A percentile compares a stretch with the other conserved stretches of the same genome.
Evolutionary conservation across 2,797 vertebrate genomes (phyloP).

Genomic region (Hybognathus amarus): DNA sequence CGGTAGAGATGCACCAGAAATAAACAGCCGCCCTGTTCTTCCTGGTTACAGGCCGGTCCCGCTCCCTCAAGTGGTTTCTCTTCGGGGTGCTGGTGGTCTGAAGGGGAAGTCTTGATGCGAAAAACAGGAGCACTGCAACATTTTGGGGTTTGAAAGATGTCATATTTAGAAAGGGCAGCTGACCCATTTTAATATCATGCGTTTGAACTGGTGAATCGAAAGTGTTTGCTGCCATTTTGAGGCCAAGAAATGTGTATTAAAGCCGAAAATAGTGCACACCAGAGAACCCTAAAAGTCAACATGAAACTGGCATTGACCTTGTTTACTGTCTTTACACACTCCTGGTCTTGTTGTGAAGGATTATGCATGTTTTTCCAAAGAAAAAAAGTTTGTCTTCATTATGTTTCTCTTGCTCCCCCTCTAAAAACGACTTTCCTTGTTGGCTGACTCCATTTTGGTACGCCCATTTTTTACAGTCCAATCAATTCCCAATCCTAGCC

Average conservation of each 20-base stretch:
- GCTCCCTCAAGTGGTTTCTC: constrained; percentile 76
- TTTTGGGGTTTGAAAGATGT: constrained; percentile 29
- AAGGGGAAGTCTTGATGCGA: constrained; percentile 23
- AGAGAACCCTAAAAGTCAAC: constrained; percentile 3
- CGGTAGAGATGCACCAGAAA: constrained; percentile 80
- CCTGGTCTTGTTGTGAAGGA: neutral
- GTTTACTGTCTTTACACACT: neutral
- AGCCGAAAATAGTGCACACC: neutral
- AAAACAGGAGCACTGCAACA: constrained; percentile 10
- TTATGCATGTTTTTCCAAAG: neutral
- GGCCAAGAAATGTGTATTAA: constrained; percentile 7
- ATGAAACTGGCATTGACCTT: neutral
- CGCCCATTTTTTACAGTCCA: neutral
- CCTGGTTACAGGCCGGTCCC: constrained; percentile 71
- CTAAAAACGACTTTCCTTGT: neutral
- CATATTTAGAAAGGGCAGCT: constrained; percentile 26
- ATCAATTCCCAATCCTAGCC: too few relatives aligned
- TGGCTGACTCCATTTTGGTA: constrained; percentile 3
- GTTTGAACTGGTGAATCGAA: constrained; percentile 10
- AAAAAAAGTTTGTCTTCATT: neutral
- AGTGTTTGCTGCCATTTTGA: neutral
- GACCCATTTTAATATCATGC: constrained; percentile 31
- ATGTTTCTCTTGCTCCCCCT: neutral
- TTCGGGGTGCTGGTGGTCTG: constrained; percentile 66
- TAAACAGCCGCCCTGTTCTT: constrained; percentile 82